A percentile compares a stretch with the other conserved stretches of the same genome.
Evolutionary conservation across 2,113 vertebrate genomes (phyloP).

Genomic region (Melanerpes aurifrons): DNA sequence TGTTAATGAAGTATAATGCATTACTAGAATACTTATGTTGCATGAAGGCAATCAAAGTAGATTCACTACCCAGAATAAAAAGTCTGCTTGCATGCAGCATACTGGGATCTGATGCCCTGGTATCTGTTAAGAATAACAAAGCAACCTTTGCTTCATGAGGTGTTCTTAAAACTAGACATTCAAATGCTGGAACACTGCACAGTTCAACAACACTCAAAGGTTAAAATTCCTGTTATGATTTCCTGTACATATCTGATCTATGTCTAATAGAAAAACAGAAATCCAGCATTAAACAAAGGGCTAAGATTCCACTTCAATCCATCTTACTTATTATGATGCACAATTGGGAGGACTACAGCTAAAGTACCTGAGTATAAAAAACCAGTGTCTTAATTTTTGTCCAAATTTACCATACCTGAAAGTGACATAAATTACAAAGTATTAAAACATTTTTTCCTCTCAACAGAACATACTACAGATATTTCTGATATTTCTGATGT

Average conservation of each 20-base stretch:
- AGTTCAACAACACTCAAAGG: neutral
- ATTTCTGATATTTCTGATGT: neutral
- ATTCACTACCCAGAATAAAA: neutral
- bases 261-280: neutral
- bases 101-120: conserved; percentile 4
- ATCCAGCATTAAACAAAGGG: neutral
- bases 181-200: neutral
- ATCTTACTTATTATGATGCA: neutral
- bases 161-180: neutral
- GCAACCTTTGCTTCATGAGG: conserved; percentile 26
- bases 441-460: neutral
- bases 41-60: neutral
- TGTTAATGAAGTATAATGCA: conserved; percentile 1
- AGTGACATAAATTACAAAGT: neutral
- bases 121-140: conserved; percentile 10
- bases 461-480: neutral
- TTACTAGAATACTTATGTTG: neutral
- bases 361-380: neutral
- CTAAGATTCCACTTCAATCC: neutral
- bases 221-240: neutral
- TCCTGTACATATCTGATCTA: neutral
- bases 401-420: neutral
- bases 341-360: neutral
- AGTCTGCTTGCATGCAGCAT: conserved; percentile 3
- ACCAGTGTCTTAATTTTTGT: neutral